Conservation (phyloP, 2,888 invertebrate species). For the Heliconius aoede region DNA sequence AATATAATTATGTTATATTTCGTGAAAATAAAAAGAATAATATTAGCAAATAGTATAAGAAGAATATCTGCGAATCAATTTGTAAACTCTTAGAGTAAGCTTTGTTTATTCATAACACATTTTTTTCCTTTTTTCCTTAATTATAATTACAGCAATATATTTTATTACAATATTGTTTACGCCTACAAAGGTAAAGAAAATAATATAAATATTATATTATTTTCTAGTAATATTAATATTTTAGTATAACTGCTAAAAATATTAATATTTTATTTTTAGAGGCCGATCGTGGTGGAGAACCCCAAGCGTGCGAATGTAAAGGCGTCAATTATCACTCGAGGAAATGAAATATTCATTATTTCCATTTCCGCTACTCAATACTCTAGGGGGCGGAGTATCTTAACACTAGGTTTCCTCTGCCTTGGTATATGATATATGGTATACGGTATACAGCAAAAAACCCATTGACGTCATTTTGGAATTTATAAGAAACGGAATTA, state of each 20-base stretch:
- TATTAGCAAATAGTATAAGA: too few relatives aligned
- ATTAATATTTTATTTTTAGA: too few relatives aligned
- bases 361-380: too few relatives aligned
- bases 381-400: neutral
- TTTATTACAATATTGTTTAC: constrained; percentile 5
- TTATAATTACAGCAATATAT: constrained; percentile 2
- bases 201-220: neutral
- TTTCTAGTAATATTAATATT: too few relatives aligned
- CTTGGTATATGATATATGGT: neutral
- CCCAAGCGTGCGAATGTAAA: neutral
- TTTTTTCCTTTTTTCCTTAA: neutral
- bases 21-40: too few relatives aligned
- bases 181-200: neutral
- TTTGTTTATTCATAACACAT: constrained; percentile 21
- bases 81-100: neutral
- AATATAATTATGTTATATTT: constrained; percentile 1
- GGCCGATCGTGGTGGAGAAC: too few relatives aligned
- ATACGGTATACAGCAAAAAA: neutral
- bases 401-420: neutral
- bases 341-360: too few relatives aligned
- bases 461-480: too few relatives aligned
- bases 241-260: too few relatives aligned
- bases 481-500: too few relatives aligned
- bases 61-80: constrained; percentile 13
- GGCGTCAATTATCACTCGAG: neutral